Evolutionary conservation across 2,797 vertebrate genomes (phyloP).

Genomic region (Poliocrania exsul): DNA sequence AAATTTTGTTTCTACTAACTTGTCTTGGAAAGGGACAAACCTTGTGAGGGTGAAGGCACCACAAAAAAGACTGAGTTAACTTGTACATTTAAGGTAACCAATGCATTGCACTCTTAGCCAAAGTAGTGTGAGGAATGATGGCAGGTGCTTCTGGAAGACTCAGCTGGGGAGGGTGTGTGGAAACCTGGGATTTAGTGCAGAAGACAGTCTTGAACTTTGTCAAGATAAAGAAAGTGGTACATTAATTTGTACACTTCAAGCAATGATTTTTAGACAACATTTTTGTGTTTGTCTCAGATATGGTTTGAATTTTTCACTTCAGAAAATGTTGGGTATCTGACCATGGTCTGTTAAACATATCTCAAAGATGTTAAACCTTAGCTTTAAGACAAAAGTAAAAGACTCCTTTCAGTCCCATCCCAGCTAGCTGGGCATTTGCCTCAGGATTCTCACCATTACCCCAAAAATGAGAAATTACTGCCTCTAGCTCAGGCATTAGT

Average conservation of each 20-base stretch:
- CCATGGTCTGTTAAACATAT: neutral
- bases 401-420: neutral
- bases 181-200: neutral
- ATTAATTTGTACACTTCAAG: neutral
- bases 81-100: neutral
- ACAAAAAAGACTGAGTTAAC: neutral
- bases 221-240: neutral
- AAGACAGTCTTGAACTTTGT: neutral
- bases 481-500: neutral
- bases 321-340: neutral
- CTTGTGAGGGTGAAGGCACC: neutral
- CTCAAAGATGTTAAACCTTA: neutral
- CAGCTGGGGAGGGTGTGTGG: neutral
- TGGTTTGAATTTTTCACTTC: neutral
- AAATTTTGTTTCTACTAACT: neutral
- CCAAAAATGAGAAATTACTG: neutral
- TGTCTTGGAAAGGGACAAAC: neutral
- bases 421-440: neutral
- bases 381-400: neutral
- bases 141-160: neutral
- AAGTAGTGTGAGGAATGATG: neutral
- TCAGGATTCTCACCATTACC: neutral
- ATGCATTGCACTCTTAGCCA: neutral
- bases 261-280: neutral
- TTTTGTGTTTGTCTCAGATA: neutral